Evolutionary conservation across 2,797 vertebrate genomes (phyloP).

Genomic region (Tinamus major): DNA sequence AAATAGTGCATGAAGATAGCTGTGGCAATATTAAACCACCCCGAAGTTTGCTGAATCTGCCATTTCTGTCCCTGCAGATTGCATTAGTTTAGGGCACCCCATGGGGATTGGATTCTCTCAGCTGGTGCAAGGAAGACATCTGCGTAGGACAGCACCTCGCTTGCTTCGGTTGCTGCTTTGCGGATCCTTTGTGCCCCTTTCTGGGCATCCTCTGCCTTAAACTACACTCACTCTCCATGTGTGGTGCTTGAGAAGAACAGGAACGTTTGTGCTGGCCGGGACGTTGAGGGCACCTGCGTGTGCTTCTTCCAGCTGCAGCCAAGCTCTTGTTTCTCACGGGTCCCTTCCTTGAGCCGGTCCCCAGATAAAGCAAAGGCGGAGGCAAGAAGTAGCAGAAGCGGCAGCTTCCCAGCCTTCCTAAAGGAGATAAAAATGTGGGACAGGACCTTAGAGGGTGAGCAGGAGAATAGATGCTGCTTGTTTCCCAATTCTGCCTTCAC

Average conservation of each 20-base stretch:
- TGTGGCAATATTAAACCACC: conserved; percentile 47
- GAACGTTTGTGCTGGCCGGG: not conserved
- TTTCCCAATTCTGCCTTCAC: not conserved
- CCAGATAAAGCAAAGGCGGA: not conserved
- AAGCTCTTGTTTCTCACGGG: not conserved
- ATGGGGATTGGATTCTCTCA: not conserved
- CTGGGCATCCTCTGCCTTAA: not conserved
- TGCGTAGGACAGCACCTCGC: not conserved
- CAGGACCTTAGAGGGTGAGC: not conserved
- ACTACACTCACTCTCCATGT: not conserved
- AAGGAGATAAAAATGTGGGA: not conserved
- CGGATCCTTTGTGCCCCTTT: not conserved
- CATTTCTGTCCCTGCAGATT: conserved; percentile 35
- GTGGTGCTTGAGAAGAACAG: not conserved
- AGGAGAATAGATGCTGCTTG: not conserved
- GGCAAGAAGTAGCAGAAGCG: not conserved
- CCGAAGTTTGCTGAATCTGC: conserved; percentile 47
- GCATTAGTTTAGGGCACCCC: not conserved
- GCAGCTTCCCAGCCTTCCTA: not conserved
- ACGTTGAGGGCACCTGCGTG: not conserved
- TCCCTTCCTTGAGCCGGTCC: not conserved
- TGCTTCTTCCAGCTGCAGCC: not conserved
- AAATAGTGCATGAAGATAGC: conserved; percentile 21
- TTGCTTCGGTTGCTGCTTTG: not conserved
- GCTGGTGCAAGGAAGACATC: not conserved